Evolutionary conservation across 2,797 vertebrate genomes (phyloP).

Genomic region (Pantherophis alleghaniensis): DNA sequence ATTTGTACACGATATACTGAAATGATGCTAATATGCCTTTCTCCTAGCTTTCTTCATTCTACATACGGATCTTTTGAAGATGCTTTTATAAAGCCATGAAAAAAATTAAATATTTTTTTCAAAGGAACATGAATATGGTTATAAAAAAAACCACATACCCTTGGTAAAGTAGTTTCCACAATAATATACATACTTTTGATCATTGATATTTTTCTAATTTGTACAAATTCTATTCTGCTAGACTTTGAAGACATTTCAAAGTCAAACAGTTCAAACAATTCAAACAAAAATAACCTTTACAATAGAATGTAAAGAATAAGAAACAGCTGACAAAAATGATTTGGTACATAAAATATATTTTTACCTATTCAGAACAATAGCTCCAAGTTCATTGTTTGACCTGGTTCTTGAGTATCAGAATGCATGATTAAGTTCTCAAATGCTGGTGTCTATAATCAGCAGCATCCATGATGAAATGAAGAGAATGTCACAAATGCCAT

Average conservation of each 20-base stretch:
- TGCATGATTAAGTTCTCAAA: background rate
- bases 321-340: background rate
- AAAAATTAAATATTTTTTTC: conserved; percentile 6
- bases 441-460: background rate
- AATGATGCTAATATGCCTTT: conserved; percentile 12
- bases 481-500: background rate
- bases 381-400: background rate
- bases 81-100: conserved; percentile 23
- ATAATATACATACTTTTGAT: background rate
- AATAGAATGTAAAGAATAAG: background rate
- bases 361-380: background rate
- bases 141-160: background rate
- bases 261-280: background rate
- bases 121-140: background rate
- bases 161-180: background rate
- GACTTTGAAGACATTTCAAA: background rate
- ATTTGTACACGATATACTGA: conserved; percentile 18
- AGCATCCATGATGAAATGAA: background rate
- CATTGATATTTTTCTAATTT: background rate
- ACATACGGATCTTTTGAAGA: conserved; percentile 34
- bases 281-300: background rate
- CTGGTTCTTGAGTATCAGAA: background rate
- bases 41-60: conserved; percentile 26
- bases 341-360: background rate
- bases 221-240: background rate